Evolutionary conservation across 2,113 vertebrate species (phyloP), one percentile per base, ranked within the genome.

Genomic region (Tauraco erythrolophus): DNA sequence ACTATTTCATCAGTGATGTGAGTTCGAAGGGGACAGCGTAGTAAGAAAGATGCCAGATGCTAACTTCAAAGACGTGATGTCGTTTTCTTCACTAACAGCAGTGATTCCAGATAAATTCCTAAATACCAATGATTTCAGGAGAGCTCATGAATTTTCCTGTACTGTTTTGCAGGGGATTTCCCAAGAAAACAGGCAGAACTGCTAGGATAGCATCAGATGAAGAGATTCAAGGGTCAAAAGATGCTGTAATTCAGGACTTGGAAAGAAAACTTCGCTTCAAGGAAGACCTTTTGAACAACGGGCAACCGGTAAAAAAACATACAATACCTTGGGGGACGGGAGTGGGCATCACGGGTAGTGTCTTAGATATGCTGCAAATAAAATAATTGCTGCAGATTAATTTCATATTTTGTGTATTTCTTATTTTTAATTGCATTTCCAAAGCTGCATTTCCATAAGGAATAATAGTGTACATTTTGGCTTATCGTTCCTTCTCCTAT

Each of bases 191-290:
- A 80, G 92, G 97, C 61, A 98, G 98, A 88, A 99, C 99, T 13
- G 98, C 99, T 30, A 98, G 99, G 43, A 93, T 98, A 86, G 97
- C 99, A 79, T 99, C 99, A 5, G 99, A 99, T 94, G 99, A 99
- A 8, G 99, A 99, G 97, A 99, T 99, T 96, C 99, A 99, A 95
- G 99, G 99, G 70, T 98, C 99, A 65, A 99, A 99, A 97, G 99
- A 99, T 37, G 99, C 99, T 3, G 99, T 99, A 84, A 99, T 99
- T 97, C 99, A 99, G 97, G 99, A 99, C 95, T 94, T 99, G 97
- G 99, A 99, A 98, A 98, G 99, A 80, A 99, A 99, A 70, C 98
- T 99, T 81, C 99, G 99, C 94, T 99, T 99, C 97, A 99, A 99
- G 96, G 99, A 99, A 94, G 99, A 99, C 84, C 98, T 99, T 35